These are phyloP conservation scores for Xiphydria camelus DNA, from an alignment of 2,888 invertebrate species.

Conservation along the genomic window DNA sequence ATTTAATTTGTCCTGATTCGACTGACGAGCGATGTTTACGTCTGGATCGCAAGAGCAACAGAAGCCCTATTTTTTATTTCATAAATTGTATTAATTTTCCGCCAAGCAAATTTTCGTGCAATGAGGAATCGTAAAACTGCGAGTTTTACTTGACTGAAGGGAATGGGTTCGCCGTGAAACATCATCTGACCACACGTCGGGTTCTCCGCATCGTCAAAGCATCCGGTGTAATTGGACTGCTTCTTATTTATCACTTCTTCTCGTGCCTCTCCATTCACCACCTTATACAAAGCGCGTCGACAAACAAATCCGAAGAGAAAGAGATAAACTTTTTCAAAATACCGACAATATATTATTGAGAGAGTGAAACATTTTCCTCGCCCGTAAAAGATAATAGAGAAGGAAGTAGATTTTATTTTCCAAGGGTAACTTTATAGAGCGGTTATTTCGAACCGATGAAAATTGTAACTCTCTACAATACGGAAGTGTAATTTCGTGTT, in stretches of 20 bases:
- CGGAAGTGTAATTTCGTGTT: too few species aligned
- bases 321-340: background rate
- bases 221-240: constrained; percentile 53
- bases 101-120: too few species aligned
- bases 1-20: too few species aligned
- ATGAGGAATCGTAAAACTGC: too few species aligned
- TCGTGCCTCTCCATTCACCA: constrained; percentile 58
- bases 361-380: background rate
- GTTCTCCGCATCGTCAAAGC: constrained; percentile 45
- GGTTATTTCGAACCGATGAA: background rate
- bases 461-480: too few species aligned
- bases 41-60: constrained; percentile 59
- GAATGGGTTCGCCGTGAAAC: constrained; percentile 53
- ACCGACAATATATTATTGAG: too few species aligned
- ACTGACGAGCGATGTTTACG: constrained; percentile 40
- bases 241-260: constrained; percentile 58
- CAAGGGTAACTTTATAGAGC: background rate
- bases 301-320: too few species aligned
- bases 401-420: constrained; percentile 1
- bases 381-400: constrained; percentile 5
- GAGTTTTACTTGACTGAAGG: constrained; percentile 55
- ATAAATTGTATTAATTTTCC: too few species aligned
- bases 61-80: constrained; percentile 53
- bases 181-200: constrained; percentile 57
- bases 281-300: too few species aligned